A percentile compares a stretch with the other conserved stretches of the same genome.
Evolutionary conservation across 2,797 vertebrate species (phyloP).

Genomic region (Sebastes nivosus): DNA sequence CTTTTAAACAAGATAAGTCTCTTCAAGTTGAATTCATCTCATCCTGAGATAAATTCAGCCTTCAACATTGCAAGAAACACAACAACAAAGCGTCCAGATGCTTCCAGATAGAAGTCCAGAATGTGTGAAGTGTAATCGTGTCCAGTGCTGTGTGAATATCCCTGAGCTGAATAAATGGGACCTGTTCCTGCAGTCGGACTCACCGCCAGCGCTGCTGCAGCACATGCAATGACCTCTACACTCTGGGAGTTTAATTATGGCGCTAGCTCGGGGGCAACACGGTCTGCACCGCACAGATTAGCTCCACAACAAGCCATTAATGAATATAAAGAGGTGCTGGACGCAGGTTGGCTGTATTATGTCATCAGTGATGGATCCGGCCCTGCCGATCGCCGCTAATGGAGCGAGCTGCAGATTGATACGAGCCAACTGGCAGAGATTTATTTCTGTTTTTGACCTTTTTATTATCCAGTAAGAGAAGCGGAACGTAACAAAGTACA

Average conservation of each 20-base stretch:
- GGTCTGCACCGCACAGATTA: conserved; percentile 65
- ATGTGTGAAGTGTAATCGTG: too few species aligned
- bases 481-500: neutral
- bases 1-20: neutral
- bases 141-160: neutral
- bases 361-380: conserved; percentile 59
- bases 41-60: too few species aligned
- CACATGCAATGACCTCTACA: conserved; percentile 33
- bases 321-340: conserved; percentile 56
- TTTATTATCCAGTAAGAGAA: neutral
- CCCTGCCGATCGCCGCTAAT: conserved; percentile 26
- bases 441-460: neutral
- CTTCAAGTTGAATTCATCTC: too few species aligned
- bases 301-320: conserved; percentile 59
- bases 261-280: conserved; percentile 38
- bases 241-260: conserved; percentile 61
- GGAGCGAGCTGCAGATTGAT: conserved; percentile 30
- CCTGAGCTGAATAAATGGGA: conserved; percentile 30
- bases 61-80: too few species aligned
- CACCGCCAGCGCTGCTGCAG: conserved; percentile 1
- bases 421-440: neutral
- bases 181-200: neutral
- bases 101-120: too few species aligned
- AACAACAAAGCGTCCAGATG: too few species aligned
- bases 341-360: conserved; percentile 2